phyloP scores from a whole-genome alignment of 2,113 vertebrate species.

The Entosphenus tridentatus region DNA sequence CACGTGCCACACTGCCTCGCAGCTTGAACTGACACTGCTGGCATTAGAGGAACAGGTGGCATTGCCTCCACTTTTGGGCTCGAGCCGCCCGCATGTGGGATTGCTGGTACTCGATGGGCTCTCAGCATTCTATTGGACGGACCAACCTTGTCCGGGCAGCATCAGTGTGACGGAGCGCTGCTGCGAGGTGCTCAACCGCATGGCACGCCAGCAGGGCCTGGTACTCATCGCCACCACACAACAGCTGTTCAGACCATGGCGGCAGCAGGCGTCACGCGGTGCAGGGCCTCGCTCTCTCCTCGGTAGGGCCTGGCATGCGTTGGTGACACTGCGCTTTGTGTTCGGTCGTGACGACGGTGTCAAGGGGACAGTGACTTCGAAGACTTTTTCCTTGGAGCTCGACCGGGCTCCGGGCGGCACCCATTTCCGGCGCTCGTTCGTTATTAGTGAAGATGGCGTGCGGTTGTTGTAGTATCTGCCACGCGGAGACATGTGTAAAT shows the following conservation, averaged over 20 bases:
- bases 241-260: background rate
- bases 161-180: background rate
- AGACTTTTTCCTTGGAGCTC: too few species aligned
- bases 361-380: too few species aligned
- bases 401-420: too few species aligned
- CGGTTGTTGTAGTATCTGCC: too few species aligned
- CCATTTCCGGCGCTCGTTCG: too few species aligned
- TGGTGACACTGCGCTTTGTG: too few species aligned
- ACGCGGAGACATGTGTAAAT: too few species aligned
- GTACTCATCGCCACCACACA: background rate
- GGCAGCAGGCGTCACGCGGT: too few species aligned
- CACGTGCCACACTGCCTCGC: background rate
- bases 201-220: background rate
- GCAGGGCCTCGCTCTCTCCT: too few species aligned
- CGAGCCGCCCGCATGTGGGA: background rate
- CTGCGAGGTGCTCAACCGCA: background rate
- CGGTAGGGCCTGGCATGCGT: too few species aligned
- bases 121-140: background rate
- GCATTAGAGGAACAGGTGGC: background rate
- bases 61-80: background rate
- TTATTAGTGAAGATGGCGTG: too few species aligned
- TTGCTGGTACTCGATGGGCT: conserved; percentile 4
- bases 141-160: background rate
- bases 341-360: too few species aligned
- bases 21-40: background rate